phyloP scores from a whole-genome alignment of 2,888 invertebrate genomes.

The Drosophila anomalipes region DNA sequence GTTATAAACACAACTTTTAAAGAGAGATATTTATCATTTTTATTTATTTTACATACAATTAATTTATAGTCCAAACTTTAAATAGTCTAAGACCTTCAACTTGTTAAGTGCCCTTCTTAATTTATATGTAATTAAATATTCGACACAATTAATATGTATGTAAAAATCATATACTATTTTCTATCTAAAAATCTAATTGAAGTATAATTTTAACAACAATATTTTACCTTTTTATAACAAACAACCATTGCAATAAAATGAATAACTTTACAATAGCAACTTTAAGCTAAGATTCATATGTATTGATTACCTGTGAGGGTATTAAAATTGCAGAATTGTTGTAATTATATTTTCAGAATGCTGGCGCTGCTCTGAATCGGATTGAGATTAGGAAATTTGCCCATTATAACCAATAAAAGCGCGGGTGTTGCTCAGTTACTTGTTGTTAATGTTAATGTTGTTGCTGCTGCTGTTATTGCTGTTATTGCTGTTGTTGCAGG shows the following conservation, averaged over 20 bases:
- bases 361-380: constrained; percentile 28
- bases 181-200: neutral
- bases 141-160: neutral
- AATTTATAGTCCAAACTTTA: neutral
- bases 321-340: constrained; percentile 21
- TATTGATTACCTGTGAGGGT: constrained; percentile 18
- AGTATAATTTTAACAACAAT: neutral
- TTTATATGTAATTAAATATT: neutral
- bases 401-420: constrained; percentile 40
- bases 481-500: constrained; percentile 30
- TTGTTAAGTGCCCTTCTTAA: neutral
- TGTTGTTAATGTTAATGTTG: constrained; percentile 19
- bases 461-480: constrained; percentile 20
- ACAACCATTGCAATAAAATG: neutral
- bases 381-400: constrained; percentile 61
- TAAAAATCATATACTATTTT: neutral
- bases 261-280: neutral
- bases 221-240: neutral
- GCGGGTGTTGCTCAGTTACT: constrained; percentile 46
- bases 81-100: rapidly evolving
- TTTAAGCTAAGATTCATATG: neutral
- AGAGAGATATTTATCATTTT: too few species aligned
- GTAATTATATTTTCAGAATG: constrained; percentile 37
- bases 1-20: too few species aligned
- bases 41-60: neutral